Evolutionary conservation across 2,888 invertebrate genomes (phyloP), one percentile per base, ranked within the genome.

Genomic region (Xestia xanthographa): DNA sequence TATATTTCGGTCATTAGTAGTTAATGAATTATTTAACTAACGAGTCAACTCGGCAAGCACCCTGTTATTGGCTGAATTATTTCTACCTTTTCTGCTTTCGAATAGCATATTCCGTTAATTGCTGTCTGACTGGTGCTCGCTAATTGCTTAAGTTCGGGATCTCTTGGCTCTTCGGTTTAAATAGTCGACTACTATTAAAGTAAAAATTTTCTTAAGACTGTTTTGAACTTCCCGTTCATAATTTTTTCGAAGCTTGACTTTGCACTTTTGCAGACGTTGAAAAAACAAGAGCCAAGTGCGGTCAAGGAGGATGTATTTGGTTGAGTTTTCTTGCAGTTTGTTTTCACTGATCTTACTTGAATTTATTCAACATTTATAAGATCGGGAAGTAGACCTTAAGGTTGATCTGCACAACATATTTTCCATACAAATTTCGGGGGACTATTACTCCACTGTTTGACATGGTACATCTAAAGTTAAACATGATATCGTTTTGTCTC

Each of bases 101-200:
- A 95, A 95, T 95, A 95, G 94, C 95, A 95, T 95, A 94, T 94
- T 94, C 91, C 94, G 93, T 95, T 96, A 96, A 96, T 96, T 96
- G 95, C 96, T 95, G 95, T 96, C 95, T 94, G 95, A 94, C 94
- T 95, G 91, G 93, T 94, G 92, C 94, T 95, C 95, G 93, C 96
- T 96, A 96, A 96, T 96, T 96, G 96, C 96, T 95, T 95, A 96
- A 96, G 95, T 96, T 96, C 94, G 92, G 92, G 94, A 95, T 95
- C 95, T 95, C 93, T 92, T 95, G 92, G 93, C 95, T 93, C 93
- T 92, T 92, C 90, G 92, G 92, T 92, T 92, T 92, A 94, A 95
- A 94, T 95, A 94, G 95, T 94, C 89, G 94, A 94, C 92, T 95
- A 94, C 93, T 94, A 93, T 94, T 94, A 93, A 93, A 94, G 92